phyloP scores from a whole-genome alignment of 2,113 vertebrate species.

The Ariopsis seemanni region DNA sequence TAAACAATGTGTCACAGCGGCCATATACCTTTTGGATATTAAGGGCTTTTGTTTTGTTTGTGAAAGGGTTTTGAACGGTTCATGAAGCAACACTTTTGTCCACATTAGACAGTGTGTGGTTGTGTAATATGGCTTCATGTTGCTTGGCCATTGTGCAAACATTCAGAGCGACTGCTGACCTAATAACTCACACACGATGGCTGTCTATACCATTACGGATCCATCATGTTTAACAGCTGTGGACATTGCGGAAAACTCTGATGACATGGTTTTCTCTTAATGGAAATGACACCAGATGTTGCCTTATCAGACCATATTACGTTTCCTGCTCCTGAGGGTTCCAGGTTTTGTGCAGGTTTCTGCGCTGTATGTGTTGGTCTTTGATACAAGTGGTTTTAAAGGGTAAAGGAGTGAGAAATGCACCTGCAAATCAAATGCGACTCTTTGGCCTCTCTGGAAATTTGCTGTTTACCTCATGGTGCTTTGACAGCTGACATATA shows the following conservation, averaged over 20 bases:
- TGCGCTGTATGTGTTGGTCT: neutral
- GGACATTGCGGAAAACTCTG: neutral
- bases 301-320: neutral
- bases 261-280: neutral
- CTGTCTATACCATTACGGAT: neutral
- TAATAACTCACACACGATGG: neutral
- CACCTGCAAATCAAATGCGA: slow-evolving; percentile 10
- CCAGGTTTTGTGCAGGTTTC: neutral
- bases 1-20: too few relatives aligned
- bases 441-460: neutral
- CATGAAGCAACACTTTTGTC: neutral
- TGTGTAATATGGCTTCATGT: neutral
- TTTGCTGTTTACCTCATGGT: slow-evolving; percentile 7
- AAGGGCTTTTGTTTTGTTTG: too few relatives aligned
- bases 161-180: neutral
- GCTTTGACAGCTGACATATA: slow-evolving; percentile 22
- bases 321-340: neutral
- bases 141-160: neutral
- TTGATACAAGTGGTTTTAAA: neutral
- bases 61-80: neutral
- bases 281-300: neutral
- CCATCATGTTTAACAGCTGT: neutral
- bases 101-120: neutral
- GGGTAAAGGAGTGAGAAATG: neutral
- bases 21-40: too few relatives aligned